These are phyloP conservation scores for Drosophila greeni DNA, from an alignment of 2,888 invertebrate genomes.

Conservation along the genomic window DNA sequence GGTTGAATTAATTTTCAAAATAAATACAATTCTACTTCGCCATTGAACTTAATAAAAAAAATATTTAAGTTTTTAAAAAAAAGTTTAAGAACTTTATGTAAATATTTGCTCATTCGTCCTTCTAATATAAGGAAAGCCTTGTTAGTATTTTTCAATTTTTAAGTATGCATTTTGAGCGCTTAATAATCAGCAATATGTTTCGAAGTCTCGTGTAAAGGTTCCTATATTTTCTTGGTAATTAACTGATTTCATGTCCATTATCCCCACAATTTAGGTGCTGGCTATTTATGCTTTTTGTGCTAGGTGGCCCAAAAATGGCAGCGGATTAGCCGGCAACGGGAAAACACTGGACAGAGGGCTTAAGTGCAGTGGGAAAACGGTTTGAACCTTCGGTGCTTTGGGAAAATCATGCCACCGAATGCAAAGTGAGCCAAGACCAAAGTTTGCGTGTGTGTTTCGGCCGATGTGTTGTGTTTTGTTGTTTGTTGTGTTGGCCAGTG, in stretches of 20 bases:
- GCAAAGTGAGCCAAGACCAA: conserved; percentile 54
- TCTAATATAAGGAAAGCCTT: no score
- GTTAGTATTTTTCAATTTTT: no score
- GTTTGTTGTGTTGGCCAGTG: conserved; percentile 38
- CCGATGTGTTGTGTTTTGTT: conserved; percentile 27
- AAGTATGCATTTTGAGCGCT: no score
- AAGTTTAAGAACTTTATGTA: no score
- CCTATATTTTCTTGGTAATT: not conserved
- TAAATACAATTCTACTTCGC: no score
- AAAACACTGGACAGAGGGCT: conserved; percentile 36
- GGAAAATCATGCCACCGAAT: conserved; percentile 62
- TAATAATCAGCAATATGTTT: no score
- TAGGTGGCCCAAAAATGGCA: conserved; percentile 46
- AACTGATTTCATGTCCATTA: not conserved
- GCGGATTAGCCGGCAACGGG: conserved; percentile 59
- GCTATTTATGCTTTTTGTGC: conserved; percentile 42
- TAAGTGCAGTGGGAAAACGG: not conserved
- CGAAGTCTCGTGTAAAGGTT: no score
- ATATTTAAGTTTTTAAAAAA: no score
- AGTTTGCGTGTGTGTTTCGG: conserved; percentile 15
- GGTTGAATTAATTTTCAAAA: not conserved
- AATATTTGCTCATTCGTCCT: no score
- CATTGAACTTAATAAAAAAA: no score
- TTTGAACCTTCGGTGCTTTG: conserved; percentile 40
- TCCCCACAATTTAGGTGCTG: not conserved